Evolutionary conservation across 2,113 vertebrate genomes (phyloP), one percentile per base, ranked within the genome.

Genomic region (Epinephelus fuscoguttatus): DNA sequence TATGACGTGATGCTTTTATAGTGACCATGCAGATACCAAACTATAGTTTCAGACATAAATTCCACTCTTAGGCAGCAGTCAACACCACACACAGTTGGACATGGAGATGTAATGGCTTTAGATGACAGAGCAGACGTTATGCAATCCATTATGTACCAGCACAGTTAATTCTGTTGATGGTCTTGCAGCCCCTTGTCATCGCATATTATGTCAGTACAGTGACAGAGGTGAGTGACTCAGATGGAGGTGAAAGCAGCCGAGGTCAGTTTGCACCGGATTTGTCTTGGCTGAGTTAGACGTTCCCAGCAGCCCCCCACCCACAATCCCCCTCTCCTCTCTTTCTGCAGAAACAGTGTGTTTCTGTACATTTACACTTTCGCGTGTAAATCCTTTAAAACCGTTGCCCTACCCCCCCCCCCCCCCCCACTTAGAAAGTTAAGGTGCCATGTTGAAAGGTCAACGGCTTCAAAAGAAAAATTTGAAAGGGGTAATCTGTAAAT

Each of bases 211-310:
- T 78, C 75, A 50, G 55, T 45, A 6, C 11, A 23, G 25, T 11
- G 72, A 81, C 72, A 73, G 74, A 80, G 79, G 73, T 66, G 75
- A 55, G 27, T 11, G 30, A 42, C 52, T 50, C 71, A 27, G 45
- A 18, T 15, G 50, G 47, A n/a, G 67, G 49, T 70, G 13, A 63
- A 90, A 84, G 89, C 85, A 79, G 90, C 64, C 10, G 14, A 49
- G 17, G 69, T 91, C 85, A 90, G 92, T 90, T 93, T 66, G 15
- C 60, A 30, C 90, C 70, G 78, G 92, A 93, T 93, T 55, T 37
- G 55, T 81, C 84, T 84, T 18, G 81, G 45, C 49, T 12, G 40
- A 55, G 77, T 82, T 59, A 33, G 70, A 55, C 70, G 45, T 25
- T 19, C 52, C 81, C 53, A 19, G 59, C 6, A 11, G 18, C 50